Percentiles rank a stretch among this genome's conserved stretches.
phyloP scores from a whole-genome alignment of 2,113 vertebrate genomes.

The Scartelaos histophorus region DNA sequence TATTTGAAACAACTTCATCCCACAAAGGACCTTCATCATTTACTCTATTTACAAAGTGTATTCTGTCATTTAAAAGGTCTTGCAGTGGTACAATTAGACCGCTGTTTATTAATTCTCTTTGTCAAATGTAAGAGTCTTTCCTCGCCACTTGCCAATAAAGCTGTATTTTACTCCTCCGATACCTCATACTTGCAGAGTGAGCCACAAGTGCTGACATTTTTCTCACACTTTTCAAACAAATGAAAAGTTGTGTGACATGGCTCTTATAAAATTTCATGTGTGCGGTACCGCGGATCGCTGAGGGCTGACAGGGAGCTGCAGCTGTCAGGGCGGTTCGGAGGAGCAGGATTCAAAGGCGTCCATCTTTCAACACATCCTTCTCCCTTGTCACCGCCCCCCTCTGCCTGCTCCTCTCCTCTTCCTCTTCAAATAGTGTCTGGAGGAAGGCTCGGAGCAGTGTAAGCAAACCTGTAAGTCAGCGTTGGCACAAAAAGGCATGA shows the following conservation, averaged over 20 bases:
- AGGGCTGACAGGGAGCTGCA: slow-evolving; percentile 45
- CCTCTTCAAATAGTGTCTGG: slow-evolving; percentile 32
- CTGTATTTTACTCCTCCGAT: slow-evolving; percentile 21
- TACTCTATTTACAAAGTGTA: too few species aligned
- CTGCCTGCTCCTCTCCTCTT: slow-evolving; percentile 4
- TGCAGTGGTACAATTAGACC: neutral
- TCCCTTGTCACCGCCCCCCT: slow-evolving; percentile 24
- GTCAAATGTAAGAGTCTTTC: slow-evolving; percentile 26
- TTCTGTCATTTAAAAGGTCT: neutral
- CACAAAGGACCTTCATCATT: too few species aligned
- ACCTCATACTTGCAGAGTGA: slow-evolving; percentile 11
- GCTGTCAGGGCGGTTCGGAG: slow-evolving; percentile 43
- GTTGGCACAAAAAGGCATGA: slow-evolving; percentile 25
- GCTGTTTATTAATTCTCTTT: neutral
- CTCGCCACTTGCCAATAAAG: slow-evolving; percentile 6
- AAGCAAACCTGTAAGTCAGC: slow-evolving; percentile 23
- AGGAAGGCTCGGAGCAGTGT: slow-evolving; percentile 38
- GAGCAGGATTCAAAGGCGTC: slow-evolving; percentile 46
- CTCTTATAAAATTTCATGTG: slow-evolving; percentile 31
- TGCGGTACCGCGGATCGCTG: slow-evolving; percentile 11
- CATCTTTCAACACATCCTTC: slow-evolving; percentile 31
- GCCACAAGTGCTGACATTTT: slow-evolving; percentile 18
- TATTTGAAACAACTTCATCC: neutral
- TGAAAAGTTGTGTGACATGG: slow-evolving; percentile 31
- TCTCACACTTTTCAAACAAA: slow-evolving; percentile 23